phyloP scores from a whole-genome alignment of 2,888 invertebrate species.

The Limnephilus lunatus region DNA sequence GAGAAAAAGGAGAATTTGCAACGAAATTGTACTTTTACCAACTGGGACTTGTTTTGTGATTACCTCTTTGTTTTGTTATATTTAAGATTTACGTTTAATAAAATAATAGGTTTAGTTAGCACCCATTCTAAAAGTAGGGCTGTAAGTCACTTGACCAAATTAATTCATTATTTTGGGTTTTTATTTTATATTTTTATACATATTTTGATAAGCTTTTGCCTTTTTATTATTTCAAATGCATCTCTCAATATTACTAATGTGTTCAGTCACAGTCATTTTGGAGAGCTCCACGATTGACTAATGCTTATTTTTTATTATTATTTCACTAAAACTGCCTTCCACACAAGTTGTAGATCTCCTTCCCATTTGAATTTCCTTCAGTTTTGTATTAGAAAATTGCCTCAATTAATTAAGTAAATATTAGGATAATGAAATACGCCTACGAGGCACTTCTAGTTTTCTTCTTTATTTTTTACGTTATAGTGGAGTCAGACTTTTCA shows the following conservation, averaged over 20 bases:
- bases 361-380: too few species aligned
- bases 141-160: background rate
- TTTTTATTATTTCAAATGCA: background rate
- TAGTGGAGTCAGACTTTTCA: too few species aligned
- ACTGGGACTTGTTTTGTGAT: background rate
- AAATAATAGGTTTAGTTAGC: background rate
- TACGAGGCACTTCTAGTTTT: too few species aligned
- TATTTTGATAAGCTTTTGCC: background rate
- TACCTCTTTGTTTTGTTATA: background rate
- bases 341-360: too few species aligned
- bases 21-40: background rate
- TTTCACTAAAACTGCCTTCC: too few species aligned
- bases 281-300: too few species aligned
- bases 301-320: too few species aligned
- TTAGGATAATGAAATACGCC: too few species aligned
- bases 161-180: background rate
- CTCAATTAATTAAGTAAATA: too few species aligned
- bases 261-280: background rate
- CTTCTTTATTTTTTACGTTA: too few species aligned
- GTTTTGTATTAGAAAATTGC: too few species aligned
- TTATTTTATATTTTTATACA: background rate
- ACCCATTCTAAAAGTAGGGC: background rate
- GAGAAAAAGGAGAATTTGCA: background rate
- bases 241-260: background rate
- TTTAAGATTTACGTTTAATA: background rate